Percentiles rank a stretch among this genome's conserved stretches.
Conservation (phyloP, 1,140 invertebrate species). For the Calephelis virginiensis region DNA sequence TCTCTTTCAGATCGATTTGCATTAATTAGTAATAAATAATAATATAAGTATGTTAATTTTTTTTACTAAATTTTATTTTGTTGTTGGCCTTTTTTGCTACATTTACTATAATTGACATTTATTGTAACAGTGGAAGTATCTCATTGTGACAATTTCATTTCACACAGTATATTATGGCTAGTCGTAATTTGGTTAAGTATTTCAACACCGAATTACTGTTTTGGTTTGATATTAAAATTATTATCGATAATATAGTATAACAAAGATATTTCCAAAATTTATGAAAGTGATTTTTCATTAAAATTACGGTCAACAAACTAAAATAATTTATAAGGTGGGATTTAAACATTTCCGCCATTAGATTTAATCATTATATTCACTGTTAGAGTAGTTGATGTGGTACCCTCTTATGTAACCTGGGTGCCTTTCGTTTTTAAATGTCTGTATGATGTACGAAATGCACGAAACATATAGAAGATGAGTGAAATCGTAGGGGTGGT, state of each 20-base stretch:
- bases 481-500: conserved; percentile 60
- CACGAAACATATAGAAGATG: conserved; percentile 80
- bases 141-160: conserved; percentile 11
- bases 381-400: conserved; percentile 56
- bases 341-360: conserved; percentile 55
- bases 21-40: conserved; percentile 42
- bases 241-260: conserved; percentile 6
- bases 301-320: conserved; percentile 37
- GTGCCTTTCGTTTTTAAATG: conserved; percentile 70
- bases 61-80: conserved; percentile 17
- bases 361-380: conserved; percentile 67
- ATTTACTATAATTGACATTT: conserved; percentile 14
- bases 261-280: conserved; percentile 13
- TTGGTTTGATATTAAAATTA: conserved; percentile 12
- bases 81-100: conserved; percentile 14
- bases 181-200: conserved; percentile 11
- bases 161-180: conserved; percentile 2
- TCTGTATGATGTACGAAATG: conserved; percentile 78
- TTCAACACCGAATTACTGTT: conserved; percentile 1
- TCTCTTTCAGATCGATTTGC: conserved; percentile 64
- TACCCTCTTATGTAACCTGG: conserved; percentile 69
- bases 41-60: conserved; percentile 56
- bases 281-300: conserved; percentile 16
- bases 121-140: conserved; percentile 4
- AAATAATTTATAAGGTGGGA: conserved; percentile 39